Evolutionary conservation across 2,797 vertebrate genomes (phyloP).

Genomic region (Enteromius trimaculatus): DNA sequence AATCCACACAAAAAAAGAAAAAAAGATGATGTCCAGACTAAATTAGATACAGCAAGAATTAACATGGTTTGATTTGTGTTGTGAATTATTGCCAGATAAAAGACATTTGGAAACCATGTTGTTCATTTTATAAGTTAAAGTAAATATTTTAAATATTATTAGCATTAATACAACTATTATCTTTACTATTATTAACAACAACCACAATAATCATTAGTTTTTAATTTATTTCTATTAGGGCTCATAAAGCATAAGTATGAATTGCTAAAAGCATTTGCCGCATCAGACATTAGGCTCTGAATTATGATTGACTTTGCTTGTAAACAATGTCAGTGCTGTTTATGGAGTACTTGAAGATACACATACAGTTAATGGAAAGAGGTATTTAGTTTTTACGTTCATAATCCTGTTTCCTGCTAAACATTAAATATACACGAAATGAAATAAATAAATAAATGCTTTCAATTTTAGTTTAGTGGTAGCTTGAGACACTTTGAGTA

Average conservation of each 20-base stretch:
- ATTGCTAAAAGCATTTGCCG: background rate
- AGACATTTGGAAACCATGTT: background rate
- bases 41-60: background rate
- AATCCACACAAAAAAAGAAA: background rate
- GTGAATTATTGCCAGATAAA: background rate
- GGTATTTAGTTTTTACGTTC: background rate
- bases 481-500: background rate
- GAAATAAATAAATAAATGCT: background rate
- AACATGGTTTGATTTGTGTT: background rate
- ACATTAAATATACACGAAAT: background rate
- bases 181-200: background rate
- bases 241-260: background rate
- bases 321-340: background rate
- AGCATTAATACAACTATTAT: background rate
- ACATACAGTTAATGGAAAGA: background rate
- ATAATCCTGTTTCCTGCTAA: background rate
- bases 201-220: background rate
- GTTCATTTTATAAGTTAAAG: background rate
- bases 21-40: background rate
- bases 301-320: background rate
- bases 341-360: background rate
- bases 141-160: background rate
- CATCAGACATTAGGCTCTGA: background rate
- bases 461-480: background rate
- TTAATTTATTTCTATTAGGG: background rate